Percentiles rank a stretch among this genome's conserved stretches.
Evolutionary conservation across 2,888 invertebrate species (phyloP).

Genomic region (Trichopoda pennipes): DNA sequence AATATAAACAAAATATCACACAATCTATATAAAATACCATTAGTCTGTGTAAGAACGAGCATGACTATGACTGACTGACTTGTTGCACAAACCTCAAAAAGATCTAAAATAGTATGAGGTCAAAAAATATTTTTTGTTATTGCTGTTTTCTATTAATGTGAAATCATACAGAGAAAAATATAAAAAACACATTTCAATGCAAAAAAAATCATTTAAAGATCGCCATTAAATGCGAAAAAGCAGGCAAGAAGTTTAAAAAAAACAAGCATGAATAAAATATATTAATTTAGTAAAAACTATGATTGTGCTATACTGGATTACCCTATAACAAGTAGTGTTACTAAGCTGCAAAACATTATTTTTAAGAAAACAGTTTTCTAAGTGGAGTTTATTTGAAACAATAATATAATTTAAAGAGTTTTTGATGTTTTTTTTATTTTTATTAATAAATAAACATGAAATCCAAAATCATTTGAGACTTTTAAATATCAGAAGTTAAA

Average conservation of each 20-base stretch:
- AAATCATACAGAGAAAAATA: slow-evolving; percentile 32
- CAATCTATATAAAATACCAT: slow-evolving; percentile 31
- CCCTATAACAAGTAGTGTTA: slow-evolving; percentile 51
- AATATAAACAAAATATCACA: slow-evolving; percentile 39
- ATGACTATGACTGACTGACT: slow-evolving; percentile 2
- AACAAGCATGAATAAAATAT: slow-evolving; percentile 36
- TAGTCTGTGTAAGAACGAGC: slow-evolving; percentile 1
- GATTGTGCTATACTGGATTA: slow-evolving; percentile 53
- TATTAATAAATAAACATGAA: neutral
- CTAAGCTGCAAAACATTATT: slow-evolving; percentile 23
- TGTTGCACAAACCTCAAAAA: slow-evolving; percentile 57
- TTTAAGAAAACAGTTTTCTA: slow-evolving; percentile 11
- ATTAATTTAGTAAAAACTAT: slow-evolving; percentile 49
- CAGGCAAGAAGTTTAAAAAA: slow-evolving; percentile 27
- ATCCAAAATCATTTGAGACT: neutral
- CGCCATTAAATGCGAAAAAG: slow-evolving; percentile 31
- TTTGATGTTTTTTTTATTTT: neutral
- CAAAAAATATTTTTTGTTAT: slow-evolving; percentile 39
- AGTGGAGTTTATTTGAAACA: slow-evolving; percentile 4
- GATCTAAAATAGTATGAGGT: slow-evolving; percentile 65
- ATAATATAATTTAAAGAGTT: neutral
- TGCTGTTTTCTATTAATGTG: slow-evolving; percentile 34
- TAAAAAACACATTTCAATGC: slow-evolving; percentile 43
- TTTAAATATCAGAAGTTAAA: too few relatives aligned
- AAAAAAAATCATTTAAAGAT: slow-evolving; percentile 28